A percentile compares a stretch with the other conserved stretches of the same genome.
Evolutionary conservation across 2,888 invertebrate species (phyloP).

Genomic region (Acanthosepion lycidas): DNA sequence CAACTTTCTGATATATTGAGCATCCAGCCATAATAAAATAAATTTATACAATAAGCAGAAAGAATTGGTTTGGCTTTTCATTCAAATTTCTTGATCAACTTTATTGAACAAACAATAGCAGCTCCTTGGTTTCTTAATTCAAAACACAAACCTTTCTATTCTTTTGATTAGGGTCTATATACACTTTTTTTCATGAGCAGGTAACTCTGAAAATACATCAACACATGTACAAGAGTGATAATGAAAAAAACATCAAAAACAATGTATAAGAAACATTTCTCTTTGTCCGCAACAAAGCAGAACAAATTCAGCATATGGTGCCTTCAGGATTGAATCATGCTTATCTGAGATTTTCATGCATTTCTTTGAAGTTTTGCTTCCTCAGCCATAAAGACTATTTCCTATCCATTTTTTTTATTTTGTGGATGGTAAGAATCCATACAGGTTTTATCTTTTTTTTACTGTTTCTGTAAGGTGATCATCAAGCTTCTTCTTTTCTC

Average conservation of each 20-base stretch:
- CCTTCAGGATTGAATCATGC: background rate
- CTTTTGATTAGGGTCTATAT: background rate
- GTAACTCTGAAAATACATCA: background rate
- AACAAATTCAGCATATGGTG: background rate
- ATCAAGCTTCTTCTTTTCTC: background rate
- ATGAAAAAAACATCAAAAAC: background rate
- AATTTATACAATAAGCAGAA: too few relatives aligned
- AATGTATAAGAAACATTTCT: background rate
- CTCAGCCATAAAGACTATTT: background rate
- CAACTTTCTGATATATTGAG: too few relatives aligned
- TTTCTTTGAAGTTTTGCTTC: background rate
- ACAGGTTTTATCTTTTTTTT: background rate
- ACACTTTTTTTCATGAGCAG: background rate
- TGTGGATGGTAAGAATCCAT: background rate
- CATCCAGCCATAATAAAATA: too few relatives aligned
- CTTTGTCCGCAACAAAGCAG: conserved; percentile 6
- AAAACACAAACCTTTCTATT: background rate
- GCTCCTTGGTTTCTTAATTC: background rate
- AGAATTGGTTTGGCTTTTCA: too few relatives aligned
- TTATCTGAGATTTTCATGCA: conserved; percentile 20
- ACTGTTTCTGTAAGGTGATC: background rate
- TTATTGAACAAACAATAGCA: too few relatives aligned
- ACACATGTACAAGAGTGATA: background rate
- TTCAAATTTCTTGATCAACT: too few relatives aligned
- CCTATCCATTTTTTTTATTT: background rate